Evolutionary conservation across 2,113 vertebrate genomes (phyloP).

Genomic region (Morone saxatilis): DNA sequence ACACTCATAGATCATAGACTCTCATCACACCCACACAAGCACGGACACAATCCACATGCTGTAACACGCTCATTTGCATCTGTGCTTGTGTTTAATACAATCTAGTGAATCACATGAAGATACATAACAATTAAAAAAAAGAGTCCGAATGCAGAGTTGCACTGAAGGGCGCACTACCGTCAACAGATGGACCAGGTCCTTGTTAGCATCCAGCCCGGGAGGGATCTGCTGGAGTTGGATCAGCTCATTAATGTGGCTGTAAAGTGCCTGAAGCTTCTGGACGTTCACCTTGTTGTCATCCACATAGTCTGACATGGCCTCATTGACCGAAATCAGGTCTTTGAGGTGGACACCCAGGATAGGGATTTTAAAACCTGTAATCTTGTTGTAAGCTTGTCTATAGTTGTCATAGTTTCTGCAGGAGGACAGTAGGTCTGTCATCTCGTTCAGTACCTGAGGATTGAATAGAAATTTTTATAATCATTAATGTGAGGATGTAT

Average conservation of each 20-base stretch:
- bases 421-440: slow-evolving; percentile 96
- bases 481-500: neutral
- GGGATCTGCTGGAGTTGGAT: slow-evolving; percentile 93
- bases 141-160: neutral
- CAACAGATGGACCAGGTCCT: slow-evolving; percentile 94
- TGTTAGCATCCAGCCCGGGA: slow-evolving; percentile 93
- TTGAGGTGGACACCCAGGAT: slow-evolving; percentile 97
- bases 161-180: slow-evolving; percentile 83
- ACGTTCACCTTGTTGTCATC: slow-evolving; percentile 94
- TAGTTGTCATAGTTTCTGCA: slow-evolving; percentile 96
- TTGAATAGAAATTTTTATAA: neutral
- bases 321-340: slow-evolving; percentile 94
- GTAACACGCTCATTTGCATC: slow-evolving; percentile 71
- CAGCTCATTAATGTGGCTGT: slow-evolving; percentile 93
- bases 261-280: slow-evolving; percentile 93
- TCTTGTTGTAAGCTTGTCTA: slow-evolving; percentile 89
- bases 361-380: slow-evolving; percentile 93
- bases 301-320: slow-evolving; percentile 93
- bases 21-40: slow-evolving; percentile 75
- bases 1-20: slow-evolving; percentile 76
- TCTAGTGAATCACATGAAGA: slow-evolving; percentile 47
- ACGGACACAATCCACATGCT: slow-evolving; percentile 64
- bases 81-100: slow-evolving; percentile 36
- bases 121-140: slow-evolving; percentile 11
- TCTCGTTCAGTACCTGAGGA: slow-evolving; percentile 93